A percentile compares a stretch with the other conserved stretches of the same genome.
phyloP scores from a whole-genome alignment of 2,797 vertebrate genomes.

The Microctenopoma steveboyesi region DNA sequence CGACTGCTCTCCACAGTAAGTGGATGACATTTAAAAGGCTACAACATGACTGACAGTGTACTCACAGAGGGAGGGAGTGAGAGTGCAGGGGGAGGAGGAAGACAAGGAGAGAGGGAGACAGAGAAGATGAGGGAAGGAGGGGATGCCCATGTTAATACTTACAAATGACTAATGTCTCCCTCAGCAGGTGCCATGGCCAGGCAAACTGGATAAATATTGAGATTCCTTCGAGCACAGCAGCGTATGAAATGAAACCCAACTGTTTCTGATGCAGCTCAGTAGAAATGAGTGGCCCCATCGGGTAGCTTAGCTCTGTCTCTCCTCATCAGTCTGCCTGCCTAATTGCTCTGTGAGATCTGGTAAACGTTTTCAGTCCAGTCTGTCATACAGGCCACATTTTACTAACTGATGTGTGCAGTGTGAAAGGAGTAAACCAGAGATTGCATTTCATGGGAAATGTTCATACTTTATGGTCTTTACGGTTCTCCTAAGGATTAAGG shows the following conservation, averaged over 20 bases:
- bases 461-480: neutral
- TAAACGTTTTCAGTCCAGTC: slow-evolving; percentile 49
- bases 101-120: slow-evolving; percentile 62
- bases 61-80: slow-evolving; percentile 81
- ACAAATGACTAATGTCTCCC: slow-evolving; percentile 86
- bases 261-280: slow-evolving; percentile 71
- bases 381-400: slow-evolving; percentile 18
- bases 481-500: neutral
- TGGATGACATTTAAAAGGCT: slow-evolving; percentile 85
- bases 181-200: slow-evolving; percentile 83
- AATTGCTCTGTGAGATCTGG: slow-evolving; percentile 67
- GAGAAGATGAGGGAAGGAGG: slow-evolving; percentile 76
- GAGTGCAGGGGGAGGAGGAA: slow-evolving; percentile 69
- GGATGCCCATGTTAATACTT: slow-evolving; percentile 82
- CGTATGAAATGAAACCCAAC: slow-evolving; percentile 79
- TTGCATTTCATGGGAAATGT: neutral
- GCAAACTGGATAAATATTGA: slow-evolving; percentile 85
- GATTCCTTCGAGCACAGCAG: slow-evolving; percentile 78
- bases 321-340: slow-evolving; percentile 53
- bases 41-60: slow-evolving; percentile 83
- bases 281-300: slow-evolving; percentile 63
- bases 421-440: neutral
- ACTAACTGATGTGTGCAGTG: slow-evolving; percentile 18
- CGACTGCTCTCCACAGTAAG: slow-evolving; percentile 79
- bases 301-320: slow-evolving; percentile 58